Percentiles rank a stretch among this genome's conserved stretches.
These are phyloP conservation scores for Notodromas monacha DNA, from an alignment of 2,888 invertebrate species.

Conservation along the genomic window DNA sequence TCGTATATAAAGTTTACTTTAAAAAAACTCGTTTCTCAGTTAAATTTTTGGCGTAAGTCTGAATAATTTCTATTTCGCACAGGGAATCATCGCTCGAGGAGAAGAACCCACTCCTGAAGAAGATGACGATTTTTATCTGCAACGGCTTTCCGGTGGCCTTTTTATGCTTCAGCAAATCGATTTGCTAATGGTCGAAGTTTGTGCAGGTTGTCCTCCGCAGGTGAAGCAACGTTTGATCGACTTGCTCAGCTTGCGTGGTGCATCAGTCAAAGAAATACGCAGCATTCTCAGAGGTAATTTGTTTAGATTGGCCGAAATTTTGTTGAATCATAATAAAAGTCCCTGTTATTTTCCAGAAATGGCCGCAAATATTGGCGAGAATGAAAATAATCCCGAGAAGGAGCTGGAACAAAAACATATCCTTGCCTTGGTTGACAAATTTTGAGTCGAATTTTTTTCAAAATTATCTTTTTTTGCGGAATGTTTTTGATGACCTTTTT, in stretches of 20 bases:
- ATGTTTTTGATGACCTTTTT: no score
- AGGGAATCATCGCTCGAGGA: constrained; percentile 12
- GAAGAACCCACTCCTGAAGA: constrained; percentile 28
- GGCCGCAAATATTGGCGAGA: no score
- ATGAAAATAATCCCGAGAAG: constrained; percentile 23
- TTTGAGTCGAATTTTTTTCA: no score
- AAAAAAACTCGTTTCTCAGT: not conserved
- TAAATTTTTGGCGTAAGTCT: not conserved
- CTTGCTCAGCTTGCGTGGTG: constrained; percentile 55
- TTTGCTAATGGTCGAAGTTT: constrained; percentile 27
- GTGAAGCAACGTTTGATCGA: constrained; percentile 59
- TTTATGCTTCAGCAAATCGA: constrained; percentile 82
- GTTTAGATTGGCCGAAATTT: not conserved
- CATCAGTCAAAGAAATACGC: constrained; percentile 62
- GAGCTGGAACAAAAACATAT: constrained; percentile 70
- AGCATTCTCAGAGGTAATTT: constrained; percentile 57
- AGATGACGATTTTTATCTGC: constrained; percentile 56
- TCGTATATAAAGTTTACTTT: not conserved
- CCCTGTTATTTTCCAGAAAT: no score
- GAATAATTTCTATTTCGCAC: constrained; percentile 5
- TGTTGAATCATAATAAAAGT: not conserved
- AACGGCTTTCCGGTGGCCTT: constrained; percentile 65
- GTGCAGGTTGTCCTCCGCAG: constrained; percentile 20
- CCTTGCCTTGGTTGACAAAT: constrained; percentile 65
- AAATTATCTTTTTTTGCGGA: no score